Evolutionary conservation across 1,140 invertebrate genomes (phyloP).

Genomic region (Microplitis mediator): DNA sequence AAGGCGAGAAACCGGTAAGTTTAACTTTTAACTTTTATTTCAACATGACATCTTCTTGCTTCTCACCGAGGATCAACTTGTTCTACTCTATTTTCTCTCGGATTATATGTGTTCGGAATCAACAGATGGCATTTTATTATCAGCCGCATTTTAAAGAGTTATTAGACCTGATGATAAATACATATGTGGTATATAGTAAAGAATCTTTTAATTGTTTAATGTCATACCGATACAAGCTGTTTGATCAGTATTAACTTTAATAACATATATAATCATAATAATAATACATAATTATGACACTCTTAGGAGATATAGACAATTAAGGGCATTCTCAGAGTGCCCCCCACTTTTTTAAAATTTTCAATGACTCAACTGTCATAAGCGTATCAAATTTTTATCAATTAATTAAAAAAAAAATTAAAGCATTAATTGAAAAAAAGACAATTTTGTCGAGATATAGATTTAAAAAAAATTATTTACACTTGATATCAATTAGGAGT

Average conservation of each 20-base stretch:
- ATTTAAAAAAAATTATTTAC: too few relatives aligned
- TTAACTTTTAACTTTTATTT: constrained; percentile 7
- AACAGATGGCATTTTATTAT: constrained; percentile 22
- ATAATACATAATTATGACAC: too few relatives aligned
- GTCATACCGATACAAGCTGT: not conserved
- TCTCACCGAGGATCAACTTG: not conserved
- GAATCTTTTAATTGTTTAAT: constrained; percentile 13
- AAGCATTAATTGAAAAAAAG: too few relatives aligned
- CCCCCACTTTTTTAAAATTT: too few relatives aligned
- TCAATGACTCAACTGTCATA: too few relatives aligned
- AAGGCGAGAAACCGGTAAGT: constrained; percentile 14
- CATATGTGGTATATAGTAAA: not conserved
- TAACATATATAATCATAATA: not conserved
- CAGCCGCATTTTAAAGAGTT: constrained; percentile 12
- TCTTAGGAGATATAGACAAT: too few relatives aligned
- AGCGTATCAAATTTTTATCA: too few relatives aligned
- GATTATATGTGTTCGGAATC: not conserved
- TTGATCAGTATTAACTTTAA: not conserved
- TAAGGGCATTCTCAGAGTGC: too few relatives aligned
- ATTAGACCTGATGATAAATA: not conserved
- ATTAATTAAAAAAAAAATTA: too few relatives aligned
- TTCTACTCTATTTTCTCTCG: constrained; percentile 24
- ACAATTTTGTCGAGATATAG: too few relatives aligned
- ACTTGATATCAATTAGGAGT: too few relatives aligned
- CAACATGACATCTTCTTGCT: not conserved